phyloP scores from a whole-genome alignment of 2,797 vertebrate genomes.

The Hippoglossus hippoglossus region DNA sequence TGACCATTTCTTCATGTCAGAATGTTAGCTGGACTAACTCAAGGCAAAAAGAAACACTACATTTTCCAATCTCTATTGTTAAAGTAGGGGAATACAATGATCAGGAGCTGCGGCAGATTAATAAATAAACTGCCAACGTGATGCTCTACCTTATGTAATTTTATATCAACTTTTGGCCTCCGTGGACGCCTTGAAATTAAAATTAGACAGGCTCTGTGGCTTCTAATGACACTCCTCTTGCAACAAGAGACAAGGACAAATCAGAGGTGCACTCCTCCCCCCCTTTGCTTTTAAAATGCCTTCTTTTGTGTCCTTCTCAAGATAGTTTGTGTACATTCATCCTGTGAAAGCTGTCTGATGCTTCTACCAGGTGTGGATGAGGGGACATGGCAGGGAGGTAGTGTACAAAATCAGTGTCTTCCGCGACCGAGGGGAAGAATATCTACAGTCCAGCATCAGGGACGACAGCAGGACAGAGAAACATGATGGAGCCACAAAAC shows the following conservation, averaged over 20 bases:
- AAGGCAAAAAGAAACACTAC: constrained; percentile 88
- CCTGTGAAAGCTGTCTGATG: constrained; percentile 65
- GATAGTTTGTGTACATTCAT: constrained; percentile 56
- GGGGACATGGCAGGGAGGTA: constrained; percentile 69
- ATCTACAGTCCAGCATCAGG: constrained; percentile 79
- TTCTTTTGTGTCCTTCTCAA: constrained; percentile 65
- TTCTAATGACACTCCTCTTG: constrained; percentile 36
- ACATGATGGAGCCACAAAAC: constrained; percentile 88
- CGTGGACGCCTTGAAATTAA: constrained; percentile 23
- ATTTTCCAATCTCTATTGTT: constrained; percentile 88
- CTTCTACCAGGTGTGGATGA: constrained; percentile 38
- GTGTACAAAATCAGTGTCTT: constrained; percentile 70
- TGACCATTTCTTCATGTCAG: constrained; percentile 82
- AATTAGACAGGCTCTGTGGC: constrained; percentile 29
- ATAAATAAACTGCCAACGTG: constrained; percentile 28
- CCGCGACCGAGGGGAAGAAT: constrained; percentile 75
- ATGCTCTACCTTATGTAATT: constrained; percentile 4
- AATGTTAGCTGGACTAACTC: constrained; percentile 87
- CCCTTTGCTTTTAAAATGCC: constrained; percentile 56
- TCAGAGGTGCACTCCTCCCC: constrained; percentile 46
- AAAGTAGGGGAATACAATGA: constrained; percentile 59
- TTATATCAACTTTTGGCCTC: constrained; percentile 15
- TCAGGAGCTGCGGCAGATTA: constrained; percentile 6
- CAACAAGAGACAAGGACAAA: constrained; percentile 49
- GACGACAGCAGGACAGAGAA: constrained; percentile 65